Evolutionary conservation across 1,140 invertebrate genomes (phyloP), one percentile per base, ranked within the genome.

Genomic region (Anoplolepis gracilipes): DNA sequence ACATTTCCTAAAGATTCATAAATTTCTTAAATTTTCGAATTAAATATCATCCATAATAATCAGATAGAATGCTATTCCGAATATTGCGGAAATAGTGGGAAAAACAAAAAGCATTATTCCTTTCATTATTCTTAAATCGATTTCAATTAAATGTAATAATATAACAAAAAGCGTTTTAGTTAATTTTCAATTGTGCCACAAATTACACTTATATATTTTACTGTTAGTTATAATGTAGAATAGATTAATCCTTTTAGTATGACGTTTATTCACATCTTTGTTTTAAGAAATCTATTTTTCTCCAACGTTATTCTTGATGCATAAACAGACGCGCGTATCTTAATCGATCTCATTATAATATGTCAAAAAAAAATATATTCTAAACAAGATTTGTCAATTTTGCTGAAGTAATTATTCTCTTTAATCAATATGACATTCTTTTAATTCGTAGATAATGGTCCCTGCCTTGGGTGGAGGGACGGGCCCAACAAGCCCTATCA

Each of bases 391-490:
- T 42, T 67, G 7, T 30, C 0, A 65, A 11, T 36, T 22, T 10
- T n/a, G 16, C 10, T 65, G 3, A 42, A 49, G 5, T 33, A 55
- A 72, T 72, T 72, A 16, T 3, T 25, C 7, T 28, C 28, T 19
- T 42, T 30, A 3, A 62, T 42, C 28, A 49, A 69, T 16, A 65
- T 1, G n/a, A 67, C 0, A 11, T 61, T 65, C n/a, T 72, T 57
- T 72, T 19, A 1, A 61, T 77, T 61, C 28, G 49, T 93, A 98
- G 97, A 98, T 95, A 98, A 99, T 96, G 98, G 98, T 64, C 97
- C 97, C 64, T 99, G 98, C 94, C 96, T 99, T 81, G 98, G 99
- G 70, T 99, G 98, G 97, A 96, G 98, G 75, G 98, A 98, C 87
- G 96, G 96, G 39, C 96, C 97, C 79, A 96, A 96, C 76, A 97